These are phyloP conservation scores for Balanococcus diminutus DNA, from an alignment of 2,888 invertebrate species.

Conservation along the genomic window DNA sequence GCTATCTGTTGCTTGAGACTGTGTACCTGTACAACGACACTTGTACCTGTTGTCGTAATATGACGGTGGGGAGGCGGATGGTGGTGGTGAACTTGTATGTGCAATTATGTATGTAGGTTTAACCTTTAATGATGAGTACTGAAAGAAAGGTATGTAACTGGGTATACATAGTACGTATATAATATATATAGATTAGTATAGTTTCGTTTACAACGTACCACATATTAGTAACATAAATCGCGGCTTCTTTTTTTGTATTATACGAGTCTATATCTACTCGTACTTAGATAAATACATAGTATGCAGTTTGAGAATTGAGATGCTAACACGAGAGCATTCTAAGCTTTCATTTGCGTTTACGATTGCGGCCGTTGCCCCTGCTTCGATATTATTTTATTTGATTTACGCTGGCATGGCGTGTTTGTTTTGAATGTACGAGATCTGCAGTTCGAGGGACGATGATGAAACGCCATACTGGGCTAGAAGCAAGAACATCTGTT, in stretches of 20 bases:
- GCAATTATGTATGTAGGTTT: not conserved
- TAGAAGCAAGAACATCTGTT: slow-evolving; percentile 25
- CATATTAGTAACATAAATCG: not conserved
- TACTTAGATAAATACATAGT: too few relatives aligned
- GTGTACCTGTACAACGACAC: not conserved
- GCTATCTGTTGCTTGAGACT: not conserved
- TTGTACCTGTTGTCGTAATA: not conserved
- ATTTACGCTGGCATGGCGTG: not conserved
- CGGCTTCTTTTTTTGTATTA: not conserved
- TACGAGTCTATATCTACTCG: not conserved
- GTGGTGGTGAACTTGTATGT: not conserved
- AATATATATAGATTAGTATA: not conserved
- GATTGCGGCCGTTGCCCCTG: not conserved
- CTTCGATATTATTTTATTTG: slow-evolving; percentile 26
- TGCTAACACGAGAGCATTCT: not conserved
- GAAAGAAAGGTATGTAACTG: not conserved
- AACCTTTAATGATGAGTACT: slow-evolving; percentile 1
- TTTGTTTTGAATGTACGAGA: slow-evolving; percentile 12
- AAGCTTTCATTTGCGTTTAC: not conserved
- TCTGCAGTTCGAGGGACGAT: not conserved
- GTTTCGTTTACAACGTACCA: not conserved
- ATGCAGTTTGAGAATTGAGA: not conserved
- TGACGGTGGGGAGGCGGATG: not conserved
- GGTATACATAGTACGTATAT: too few relatives aligned
- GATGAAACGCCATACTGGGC: not conserved